Conservation (phyloP, 2,888 invertebrate genomes). For the Ceriagrion tenellum region DNA sequence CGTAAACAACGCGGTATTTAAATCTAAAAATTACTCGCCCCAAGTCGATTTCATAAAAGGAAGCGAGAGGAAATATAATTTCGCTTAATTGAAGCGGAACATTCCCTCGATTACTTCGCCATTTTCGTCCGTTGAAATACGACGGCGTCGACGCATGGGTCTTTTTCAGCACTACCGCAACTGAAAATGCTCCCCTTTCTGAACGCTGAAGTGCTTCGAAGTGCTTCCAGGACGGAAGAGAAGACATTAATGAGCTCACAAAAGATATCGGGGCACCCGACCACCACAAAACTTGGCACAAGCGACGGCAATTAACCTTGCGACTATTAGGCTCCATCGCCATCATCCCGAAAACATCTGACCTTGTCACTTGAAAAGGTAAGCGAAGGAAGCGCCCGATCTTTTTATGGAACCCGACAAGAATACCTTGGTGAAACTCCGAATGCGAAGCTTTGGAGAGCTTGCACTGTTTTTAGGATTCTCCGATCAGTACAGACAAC, state of each 20-base stretch:
- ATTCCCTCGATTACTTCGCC: background rate
- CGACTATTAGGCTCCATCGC: conserved; percentile 12
- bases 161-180: background rate
- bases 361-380: conserved; percentile 22
- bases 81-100: background rate
- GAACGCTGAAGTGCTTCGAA: background rate
- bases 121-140: background rate
- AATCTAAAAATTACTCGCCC: background rate
- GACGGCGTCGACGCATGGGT: background rate
- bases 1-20: background rate
- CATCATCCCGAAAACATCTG: conserved; percentile 15
- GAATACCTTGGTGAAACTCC: background rate
- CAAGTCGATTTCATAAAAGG: background rate
- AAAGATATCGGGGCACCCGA: background rate
- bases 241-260: background rate
- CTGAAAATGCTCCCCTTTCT: background rate
- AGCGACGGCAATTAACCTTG: conserved; percentile 15
- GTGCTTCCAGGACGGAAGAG: background rate
- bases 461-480: too few species aligned
- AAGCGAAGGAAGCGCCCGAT: background rate
- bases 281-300: background rate
- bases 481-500: too few species aligned
- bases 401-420: conserved; percentile 3
- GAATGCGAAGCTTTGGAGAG: background rate
- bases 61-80: background rate